A percentile compares a stretch with the other conserved stretches of the same genome.
These are phyloP conservation scores for Pocota personata DNA, from an alignment of 2,888 invertebrate genomes.

Conservation along the genomic window DNA sequence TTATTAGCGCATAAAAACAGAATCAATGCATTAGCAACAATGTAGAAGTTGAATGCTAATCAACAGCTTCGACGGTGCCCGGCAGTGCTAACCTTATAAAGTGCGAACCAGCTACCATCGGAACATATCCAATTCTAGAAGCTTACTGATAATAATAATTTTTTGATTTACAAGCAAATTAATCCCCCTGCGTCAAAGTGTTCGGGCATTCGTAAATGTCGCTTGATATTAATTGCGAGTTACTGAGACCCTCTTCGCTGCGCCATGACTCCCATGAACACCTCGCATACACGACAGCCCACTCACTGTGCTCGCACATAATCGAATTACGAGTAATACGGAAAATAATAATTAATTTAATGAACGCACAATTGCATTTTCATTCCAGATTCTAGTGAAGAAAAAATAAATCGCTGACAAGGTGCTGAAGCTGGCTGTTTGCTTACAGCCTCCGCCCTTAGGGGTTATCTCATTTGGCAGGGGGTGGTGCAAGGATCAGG, in stretches of 20 bases:
- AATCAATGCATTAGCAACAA: conserved; percentile 9
- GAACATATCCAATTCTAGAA: conserved; percentile 22
- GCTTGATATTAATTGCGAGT: conserved; percentile 34
- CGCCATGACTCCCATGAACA: conserved; percentile 39
- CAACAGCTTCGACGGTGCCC: neutral
- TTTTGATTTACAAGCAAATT: conserved; percentile 41
- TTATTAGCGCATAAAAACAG: neutral
- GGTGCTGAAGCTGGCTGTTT: neutral
- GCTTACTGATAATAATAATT: conserved; percentile 60
- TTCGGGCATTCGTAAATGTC: conserved; percentile 29
- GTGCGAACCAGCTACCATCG: conserved; percentile 39
- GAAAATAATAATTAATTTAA: conserved; percentile 53
- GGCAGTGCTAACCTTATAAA: conserved; percentile 30
- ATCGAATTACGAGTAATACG: conserved; percentile 32
- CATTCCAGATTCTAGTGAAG: conserved; percentile 13
- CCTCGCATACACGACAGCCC: neutral
- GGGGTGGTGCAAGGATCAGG: conserved; percentile 15
- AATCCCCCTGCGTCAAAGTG: neutral
- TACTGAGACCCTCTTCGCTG: conserved; percentile 14
- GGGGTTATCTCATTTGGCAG: neutral
- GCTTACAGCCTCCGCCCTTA: conserved; percentile 35
- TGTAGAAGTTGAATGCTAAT: conserved; percentile 20
- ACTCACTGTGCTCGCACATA: conserved; percentile 26
- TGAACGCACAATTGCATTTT: conserved; percentile 65
- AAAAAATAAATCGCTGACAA: conserved; percentile 20